phyloP scores from a whole-genome alignment of 2,113 vertebrate species.

The Callipepla squamata region DNA sequence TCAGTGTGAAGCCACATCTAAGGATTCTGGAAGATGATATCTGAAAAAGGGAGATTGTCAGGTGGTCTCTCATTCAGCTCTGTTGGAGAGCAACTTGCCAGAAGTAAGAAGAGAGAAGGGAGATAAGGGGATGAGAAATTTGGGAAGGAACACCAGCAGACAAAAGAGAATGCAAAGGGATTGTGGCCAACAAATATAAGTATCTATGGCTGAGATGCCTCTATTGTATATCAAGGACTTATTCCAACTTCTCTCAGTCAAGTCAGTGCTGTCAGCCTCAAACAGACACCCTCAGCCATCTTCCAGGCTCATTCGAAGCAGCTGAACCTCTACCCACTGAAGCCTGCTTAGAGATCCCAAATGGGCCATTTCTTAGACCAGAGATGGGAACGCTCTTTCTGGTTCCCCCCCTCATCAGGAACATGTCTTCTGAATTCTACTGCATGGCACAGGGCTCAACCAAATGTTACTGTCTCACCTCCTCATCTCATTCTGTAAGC shows the following conservation, averaged over 20 bases:
- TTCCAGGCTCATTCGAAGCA: not conserved
- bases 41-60: not conserved
- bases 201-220: not conserved
- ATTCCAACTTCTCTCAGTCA: not conserved
- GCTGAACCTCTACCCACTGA: not conserved
- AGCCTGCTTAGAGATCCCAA: not conserved
- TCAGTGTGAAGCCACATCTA: not conserved
- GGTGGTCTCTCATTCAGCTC: not conserved
- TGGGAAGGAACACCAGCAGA: not conserved
- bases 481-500: not conserved
- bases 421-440: not conserved
- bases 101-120: not conserved
- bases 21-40: not conserved
- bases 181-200: not conserved
- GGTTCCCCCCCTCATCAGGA: rapidly evolving
- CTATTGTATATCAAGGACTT: not conserved
- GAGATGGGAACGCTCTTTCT: not conserved
- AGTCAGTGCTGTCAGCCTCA: not conserved
- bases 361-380: not conserved
- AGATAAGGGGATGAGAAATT: not conserved
- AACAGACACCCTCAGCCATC: not conserved
- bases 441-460: not conserved
- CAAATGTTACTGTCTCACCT: not conserved
- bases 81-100: not conserved
- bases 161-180: not conserved